Conservation (phyloP, 2,888 invertebrate species). For the Acrocyrtus sp. region DNA sequence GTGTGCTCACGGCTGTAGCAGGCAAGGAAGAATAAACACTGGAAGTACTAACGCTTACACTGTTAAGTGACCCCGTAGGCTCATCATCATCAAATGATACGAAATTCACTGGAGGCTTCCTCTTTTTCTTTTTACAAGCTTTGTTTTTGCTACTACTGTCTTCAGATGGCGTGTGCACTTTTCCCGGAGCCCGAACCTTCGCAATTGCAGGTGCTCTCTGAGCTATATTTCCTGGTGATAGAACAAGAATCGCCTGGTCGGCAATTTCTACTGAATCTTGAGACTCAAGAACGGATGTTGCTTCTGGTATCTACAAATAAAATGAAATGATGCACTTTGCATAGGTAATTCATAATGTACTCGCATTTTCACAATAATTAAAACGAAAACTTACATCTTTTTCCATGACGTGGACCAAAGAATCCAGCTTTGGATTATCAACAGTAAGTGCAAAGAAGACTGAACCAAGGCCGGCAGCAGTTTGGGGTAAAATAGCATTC, state of each 20-base stretch:
- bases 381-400: conserved; percentile 35
- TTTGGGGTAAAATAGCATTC: conserved; percentile 80
- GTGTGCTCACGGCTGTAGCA: conserved; percentile 74
- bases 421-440: conserved; percentile 82
- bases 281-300: conserved; percentile 22
- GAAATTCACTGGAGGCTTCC: conserved; percentile 74
- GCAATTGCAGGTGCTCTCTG: conserved; percentile 4
- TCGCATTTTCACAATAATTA: neutral
- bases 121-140: conserved; percentile 68
- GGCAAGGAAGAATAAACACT: conserved; percentile 69
- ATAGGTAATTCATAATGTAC: neutral
- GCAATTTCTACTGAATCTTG: conserved; percentile 43
- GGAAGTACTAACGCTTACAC: conserved; percentile 10
- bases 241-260: conserved; percentile 34
- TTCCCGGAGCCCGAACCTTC: conserved; percentile 7
- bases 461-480: conserved; percentile 87
- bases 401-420: conserved; percentile 44
- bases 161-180: conserved; percentile 10
- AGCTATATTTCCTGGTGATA: conserved; percentile 26
- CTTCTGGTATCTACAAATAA: conserved; percentile 34
- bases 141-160: conserved; percentile 25
- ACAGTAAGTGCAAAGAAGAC: conserved; percentile 93
- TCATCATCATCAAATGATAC: conserved; percentile 76
- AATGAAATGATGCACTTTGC: neutral
- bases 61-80: conserved; percentile 17